Conservation (phyloP, 2,113 vertebrate genomes). For the Mola mola region DNA sequence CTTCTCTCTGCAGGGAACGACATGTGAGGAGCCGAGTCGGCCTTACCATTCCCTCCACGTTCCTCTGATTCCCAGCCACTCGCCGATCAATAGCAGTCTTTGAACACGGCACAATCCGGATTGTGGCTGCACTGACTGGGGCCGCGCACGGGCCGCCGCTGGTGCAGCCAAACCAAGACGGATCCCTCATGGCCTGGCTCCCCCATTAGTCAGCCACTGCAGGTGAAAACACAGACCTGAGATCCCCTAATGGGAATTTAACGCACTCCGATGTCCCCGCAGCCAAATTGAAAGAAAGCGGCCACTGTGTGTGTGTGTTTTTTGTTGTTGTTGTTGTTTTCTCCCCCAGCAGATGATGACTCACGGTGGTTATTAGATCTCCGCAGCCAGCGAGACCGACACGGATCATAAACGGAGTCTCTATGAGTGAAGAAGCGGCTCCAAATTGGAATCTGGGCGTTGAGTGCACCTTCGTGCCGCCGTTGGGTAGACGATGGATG, state of each 20-base stretch:
- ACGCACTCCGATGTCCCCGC: conserved; percentile 67
- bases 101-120: conserved; percentile 64
- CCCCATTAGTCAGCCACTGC: conserved; percentile 64
- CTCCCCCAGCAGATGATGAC: conserved; percentile 50
- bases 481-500: conserved; percentile 28
- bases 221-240: conserved; percentile 64
- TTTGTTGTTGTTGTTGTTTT: conserved; percentile 19
- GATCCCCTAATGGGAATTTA: conserved; percentile 70
- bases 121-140: conserved; percentile 45
- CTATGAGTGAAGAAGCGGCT: conserved; percentile 51
- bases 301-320: too few relatives aligned
- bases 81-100: conserved; percentile 74
- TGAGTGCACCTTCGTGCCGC: conserved; percentile 34
- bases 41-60: conserved; percentile 71
- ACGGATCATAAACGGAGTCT: conserved; percentile 57
- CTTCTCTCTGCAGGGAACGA: conserved; percentile 26
- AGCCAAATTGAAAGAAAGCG: conserved; percentile 65
- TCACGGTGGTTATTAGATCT: conserved; percentile 66
- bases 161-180: conserved; percentile 64
- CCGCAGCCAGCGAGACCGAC: conserved; percentile 30
- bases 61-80: conserved; percentile 55
- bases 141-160: conserved; percentile 21
- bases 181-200: conserved; percentile 53
- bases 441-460: conserved; percentile 52
- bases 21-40: conserved; percentile 5